A percentile compares a stretch with the other conserved stretches of the same genome.
phyloP scores from a whole-genome alignment of 1,140 invertebrate genomes.

The Triops cancriformis region DNA sequence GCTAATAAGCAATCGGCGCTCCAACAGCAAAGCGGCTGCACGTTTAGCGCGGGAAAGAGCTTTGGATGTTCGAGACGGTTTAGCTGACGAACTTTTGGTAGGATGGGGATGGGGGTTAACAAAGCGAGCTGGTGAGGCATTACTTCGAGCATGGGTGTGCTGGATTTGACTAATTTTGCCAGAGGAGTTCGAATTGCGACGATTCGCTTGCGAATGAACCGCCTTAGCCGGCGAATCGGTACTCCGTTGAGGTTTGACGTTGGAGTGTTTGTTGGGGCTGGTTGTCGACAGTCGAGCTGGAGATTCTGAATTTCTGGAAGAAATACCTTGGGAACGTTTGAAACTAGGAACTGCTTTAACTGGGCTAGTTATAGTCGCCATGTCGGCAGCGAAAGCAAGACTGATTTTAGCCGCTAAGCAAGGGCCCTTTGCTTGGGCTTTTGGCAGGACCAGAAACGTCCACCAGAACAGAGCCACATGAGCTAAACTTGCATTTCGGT shows the following conservation, averaged over 20 bases:
- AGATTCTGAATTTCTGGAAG: background rate
- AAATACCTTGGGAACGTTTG: background rate
- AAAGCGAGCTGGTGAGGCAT: background rate
- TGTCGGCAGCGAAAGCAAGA: background rate
- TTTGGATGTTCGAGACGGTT: slow-evolving; percentile 1
- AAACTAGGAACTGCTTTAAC: background rate
- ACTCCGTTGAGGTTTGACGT: background rate
- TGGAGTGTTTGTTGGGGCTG: background rate
- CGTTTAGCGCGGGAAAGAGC: slow-evolving; percentile 17
- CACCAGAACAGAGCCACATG: background rate
- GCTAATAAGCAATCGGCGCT: slow-evolving; percentile 19
- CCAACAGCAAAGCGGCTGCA: slow-evolving; percentile 11
- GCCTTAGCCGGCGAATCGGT: background rate
- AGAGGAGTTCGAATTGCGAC: background rate
- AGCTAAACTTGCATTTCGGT: slow-evolving; percentile 6
- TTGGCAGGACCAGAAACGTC: background rate
- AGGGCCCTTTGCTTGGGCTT: background rate
- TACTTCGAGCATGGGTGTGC: background rate
- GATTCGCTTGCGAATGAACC: background rate
- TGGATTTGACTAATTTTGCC: background rate
- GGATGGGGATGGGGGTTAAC: background rate
- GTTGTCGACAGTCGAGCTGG: background rate
- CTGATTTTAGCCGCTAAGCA: slow-evolving; percentile 1
- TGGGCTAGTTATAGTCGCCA: slow-evolving; percentile 2
- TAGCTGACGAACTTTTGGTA: background rate